Percentiles rank a stretch among this genome's conserved stretches.
Conservation (phyloP, 1,140 invertebrate genomes). For the Homalodisca vitripennis region DNA sequence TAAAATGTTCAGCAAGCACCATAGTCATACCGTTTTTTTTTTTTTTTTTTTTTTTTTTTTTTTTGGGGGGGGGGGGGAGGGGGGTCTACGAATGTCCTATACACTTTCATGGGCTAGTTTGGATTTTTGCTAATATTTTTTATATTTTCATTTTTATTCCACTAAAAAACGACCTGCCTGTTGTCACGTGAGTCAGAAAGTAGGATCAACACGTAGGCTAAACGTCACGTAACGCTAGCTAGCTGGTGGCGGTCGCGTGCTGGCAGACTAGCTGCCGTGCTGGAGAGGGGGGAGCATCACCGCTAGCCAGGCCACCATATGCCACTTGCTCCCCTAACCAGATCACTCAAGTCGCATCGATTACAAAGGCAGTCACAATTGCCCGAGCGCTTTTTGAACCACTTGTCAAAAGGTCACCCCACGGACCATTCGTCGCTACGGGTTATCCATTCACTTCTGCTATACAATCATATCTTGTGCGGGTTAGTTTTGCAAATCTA, state of each 20-base stretch:
- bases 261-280: background rate
- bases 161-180: background rate
- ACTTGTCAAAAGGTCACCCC: background rate
- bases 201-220: background rate
- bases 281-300: no score
- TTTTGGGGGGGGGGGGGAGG: no score
- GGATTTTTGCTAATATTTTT: no score
- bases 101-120: no score
- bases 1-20: no score
- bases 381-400: slow-evolving; percentile 11
- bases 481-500: background rate
- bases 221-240: background rate
- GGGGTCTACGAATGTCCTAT: no score
- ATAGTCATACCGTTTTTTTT: no score
- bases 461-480: background rate
- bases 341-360: background rate
- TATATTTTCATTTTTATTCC: background rate
- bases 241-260: background rate
- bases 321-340: background rate
- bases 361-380: background rate
- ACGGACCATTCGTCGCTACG: background rate
- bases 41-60: no score
- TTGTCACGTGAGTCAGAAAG: background rate
- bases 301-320: background rate
- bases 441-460: background rate